Evolutionary conservation across 2,113 vertebrate species (phyloP), one percentile per base, ranked within the genome.

Genomic region (Aspiorhynchus laticeps): DNA sequence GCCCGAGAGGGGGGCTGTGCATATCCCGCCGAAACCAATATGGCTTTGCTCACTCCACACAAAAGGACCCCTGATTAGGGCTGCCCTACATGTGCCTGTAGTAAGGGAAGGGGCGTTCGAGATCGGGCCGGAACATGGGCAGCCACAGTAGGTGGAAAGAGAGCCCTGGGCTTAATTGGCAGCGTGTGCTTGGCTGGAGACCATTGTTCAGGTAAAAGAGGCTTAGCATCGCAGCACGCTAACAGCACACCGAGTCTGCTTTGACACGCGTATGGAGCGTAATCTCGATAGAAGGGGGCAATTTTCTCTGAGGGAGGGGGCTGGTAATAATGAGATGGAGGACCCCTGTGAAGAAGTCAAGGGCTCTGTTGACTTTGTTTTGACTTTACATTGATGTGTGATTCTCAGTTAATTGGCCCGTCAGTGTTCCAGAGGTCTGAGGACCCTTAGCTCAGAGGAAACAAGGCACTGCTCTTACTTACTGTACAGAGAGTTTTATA

Each of bases 161-260:
- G 77, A 80, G 82, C 83, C 79, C 84, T 86, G 83, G 88, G 83
- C 85, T 89, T 90, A 90, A 90, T 90, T 90, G 89, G 91, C 88
- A 90, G 85, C 67, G 81, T 88, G 85, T 84, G 76, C 90, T 81
- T 86, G 73, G 89, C 86, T 87, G 90, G 91, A 86, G 83, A 53
- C 85, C 75, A 90, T 92, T 92, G 90, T 92, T 89, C 85, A 76
- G 26, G 56, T 78, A 73, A 91, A 92, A 91, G 89, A 89, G 87
- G 91, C 89, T 91, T 92, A 92, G 87, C 71, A 69, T 79, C 59
- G 76, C 83, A 78, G 87, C 74, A 83, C 31, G 87, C 78, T 82
- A 85, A 78, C 78, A 80, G 76, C 80, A n/a, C 84, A 56, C 80
- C 14, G 71, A 76, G 71, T 67, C 87, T 61, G 83, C 87, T 80